A percentile compares a stretch with the other conserved stretches of the same genome.
These are phyloP conservation scores for Mormyrops attenuatus DNA, from an alignment of 2,797 vertebrate genomes.

Conservation along the genomic window DNA sequence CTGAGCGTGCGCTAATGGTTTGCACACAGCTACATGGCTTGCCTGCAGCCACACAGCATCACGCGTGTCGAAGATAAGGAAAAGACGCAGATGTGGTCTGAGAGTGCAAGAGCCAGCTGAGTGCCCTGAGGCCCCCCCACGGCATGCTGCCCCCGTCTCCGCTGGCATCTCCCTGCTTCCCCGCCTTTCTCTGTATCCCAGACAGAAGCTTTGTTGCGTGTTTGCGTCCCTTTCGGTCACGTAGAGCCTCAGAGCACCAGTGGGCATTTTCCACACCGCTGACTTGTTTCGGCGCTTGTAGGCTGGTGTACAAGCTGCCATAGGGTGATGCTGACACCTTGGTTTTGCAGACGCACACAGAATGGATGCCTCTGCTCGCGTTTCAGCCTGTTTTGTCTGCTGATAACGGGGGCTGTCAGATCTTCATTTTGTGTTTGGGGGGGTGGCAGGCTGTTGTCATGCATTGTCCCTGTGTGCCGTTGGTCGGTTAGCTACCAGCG, in stretches of 20 bases:
- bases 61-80: background rate
- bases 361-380: background rate
- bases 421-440: background rate
- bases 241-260: background rate
- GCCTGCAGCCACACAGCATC: background rate
- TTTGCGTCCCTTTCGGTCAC: background rate
- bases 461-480: background rate
- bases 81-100: background rate
- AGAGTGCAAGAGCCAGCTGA: background rate
- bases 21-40: background rate
- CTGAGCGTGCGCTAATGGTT: background rate
- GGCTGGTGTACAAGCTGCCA: background rate
- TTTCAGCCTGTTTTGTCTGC: background rate
- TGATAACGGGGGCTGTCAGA: background rate
- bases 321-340: background rate
- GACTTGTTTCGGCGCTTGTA: background rate
- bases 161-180: background rate
- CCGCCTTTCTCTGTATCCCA: background rate
- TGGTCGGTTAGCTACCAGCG: background rate
- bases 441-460: background rate
- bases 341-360: background rate
- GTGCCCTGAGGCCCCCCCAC: background rate
- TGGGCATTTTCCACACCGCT: background rate
- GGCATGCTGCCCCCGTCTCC: background rate
- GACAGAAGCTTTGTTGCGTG: background rate